Percentiles rank a stretch among this genome's conserved stretches.
Conservation (phyloP, 2,113 vertebrate genomes). For the Copsychus sechellarum region DNA sequence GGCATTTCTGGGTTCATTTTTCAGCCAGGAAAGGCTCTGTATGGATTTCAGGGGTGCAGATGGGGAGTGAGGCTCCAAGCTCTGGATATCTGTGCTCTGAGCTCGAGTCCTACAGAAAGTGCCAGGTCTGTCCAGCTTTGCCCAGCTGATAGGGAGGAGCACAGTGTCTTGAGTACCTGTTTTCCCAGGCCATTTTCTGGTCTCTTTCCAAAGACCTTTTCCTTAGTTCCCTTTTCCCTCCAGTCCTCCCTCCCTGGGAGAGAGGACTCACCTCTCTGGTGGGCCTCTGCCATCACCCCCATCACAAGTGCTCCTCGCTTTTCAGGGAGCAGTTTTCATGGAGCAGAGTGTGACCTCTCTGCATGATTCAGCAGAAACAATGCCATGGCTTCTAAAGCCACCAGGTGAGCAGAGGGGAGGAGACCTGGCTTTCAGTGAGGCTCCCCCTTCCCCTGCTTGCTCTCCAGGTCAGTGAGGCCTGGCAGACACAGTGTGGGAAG, state of each 20-base stretch:
- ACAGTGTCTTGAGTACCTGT: neutral
- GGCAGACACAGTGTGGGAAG: neutral
- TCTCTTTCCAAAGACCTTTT: conserved; percentile 23
- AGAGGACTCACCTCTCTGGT: neutral
- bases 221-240: neutral
- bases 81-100: neutral
- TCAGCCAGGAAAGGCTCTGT: neutral
- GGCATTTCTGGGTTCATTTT: neutral
- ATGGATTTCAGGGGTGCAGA: neutral
- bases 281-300: neutral
- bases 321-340: neutral
- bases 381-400: neutral
- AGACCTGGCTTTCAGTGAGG: neutral
- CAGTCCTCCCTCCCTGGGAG: neutral
- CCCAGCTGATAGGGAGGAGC: neutral
- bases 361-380: neutral
- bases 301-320: neutral
- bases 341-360: neutral
- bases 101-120: neutral
- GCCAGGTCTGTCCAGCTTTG: rapidly evolving
- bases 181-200: neutral
- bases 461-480: neutral
- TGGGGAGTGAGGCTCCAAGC: neutral
- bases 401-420: neutral
- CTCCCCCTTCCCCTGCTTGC: neutral